phyloP scores from a whole-genome alignment of 2,888 invertebrate species.

The Diloba caeruleocephala region DNA sequence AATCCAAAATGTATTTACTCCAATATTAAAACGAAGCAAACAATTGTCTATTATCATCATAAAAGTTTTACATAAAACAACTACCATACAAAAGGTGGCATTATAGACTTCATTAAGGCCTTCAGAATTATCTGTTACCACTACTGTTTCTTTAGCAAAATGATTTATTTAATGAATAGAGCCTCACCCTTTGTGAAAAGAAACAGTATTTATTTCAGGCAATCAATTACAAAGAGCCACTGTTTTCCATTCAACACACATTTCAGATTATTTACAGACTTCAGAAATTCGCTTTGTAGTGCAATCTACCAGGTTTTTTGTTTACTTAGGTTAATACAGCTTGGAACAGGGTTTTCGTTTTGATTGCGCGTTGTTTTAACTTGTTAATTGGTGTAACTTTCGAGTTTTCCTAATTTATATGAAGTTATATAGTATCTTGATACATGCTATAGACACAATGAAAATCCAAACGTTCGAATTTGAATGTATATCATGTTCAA shows the following conservation, averaged over 20 bases:
- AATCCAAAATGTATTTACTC: background rate
- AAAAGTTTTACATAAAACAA: slow-evolving; percentile 19
- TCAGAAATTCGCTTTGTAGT: slow-evolving; percentile 1
- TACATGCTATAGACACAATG: background rate
- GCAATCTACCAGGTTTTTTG: background rate
- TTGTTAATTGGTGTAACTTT: slow-evolving; percentile 3
- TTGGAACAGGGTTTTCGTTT: background rate
- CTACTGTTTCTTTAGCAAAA: slow-evolving; percentile 25
- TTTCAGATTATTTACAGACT: background rate
- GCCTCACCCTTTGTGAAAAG: slow-evolving; percentile 20
- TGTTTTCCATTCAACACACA: background rate
- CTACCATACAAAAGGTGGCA: slow-evolving; percentile 23
- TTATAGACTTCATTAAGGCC: slow-evolving; percentile 19
- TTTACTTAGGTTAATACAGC: background rate
- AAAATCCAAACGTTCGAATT: no score
- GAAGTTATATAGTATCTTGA: no score
- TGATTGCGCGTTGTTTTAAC: background rate
- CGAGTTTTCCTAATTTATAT: background rate
- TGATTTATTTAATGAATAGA: slow-evolving; percentile 29
- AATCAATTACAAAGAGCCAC: slow-evolving; percentile 17
- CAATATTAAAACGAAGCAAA: slow-evolving; percentile 19
- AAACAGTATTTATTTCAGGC: slow-evolving; percentile 31
- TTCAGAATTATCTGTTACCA: slow-evolving; percentile 30
- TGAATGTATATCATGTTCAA: no score
- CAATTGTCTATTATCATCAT: slow-evolving; percentile 23